phyloP scores from a whole-genome alignment of 2,797 vertebrate species.

The Setipinna tenuifilis region DNA sequence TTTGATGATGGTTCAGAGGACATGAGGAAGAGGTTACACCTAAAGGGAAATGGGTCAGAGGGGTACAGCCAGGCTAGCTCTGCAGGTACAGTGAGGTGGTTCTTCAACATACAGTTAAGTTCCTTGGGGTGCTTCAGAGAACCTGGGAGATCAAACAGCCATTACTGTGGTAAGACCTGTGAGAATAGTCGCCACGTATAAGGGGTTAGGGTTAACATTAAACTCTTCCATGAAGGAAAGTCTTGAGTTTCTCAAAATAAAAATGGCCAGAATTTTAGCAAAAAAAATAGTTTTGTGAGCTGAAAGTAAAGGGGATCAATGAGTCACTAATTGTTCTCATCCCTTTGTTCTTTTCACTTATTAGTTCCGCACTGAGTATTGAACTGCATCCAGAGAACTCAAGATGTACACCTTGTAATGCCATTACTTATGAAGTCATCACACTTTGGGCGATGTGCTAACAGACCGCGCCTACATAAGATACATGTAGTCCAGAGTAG shows the following conservation, averaged over 20 bases:
- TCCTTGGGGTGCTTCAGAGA: neutral
- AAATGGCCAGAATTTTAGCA: neutral
- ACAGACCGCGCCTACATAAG: neutral
- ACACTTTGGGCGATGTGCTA: neutral
- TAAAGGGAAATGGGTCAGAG: neutral
- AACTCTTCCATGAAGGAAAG: neutral
- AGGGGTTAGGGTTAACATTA: neutral
- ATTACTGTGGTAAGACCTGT: neutral
- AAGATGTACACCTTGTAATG: neutral
- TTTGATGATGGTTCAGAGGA: neutral
- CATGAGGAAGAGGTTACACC: neutral
- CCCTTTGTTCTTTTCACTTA: neutral
- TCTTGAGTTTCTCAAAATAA: neutral
- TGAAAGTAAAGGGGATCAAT: neutral
- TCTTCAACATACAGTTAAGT: neutral
- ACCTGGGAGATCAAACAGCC: neutral
- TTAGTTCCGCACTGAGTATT: conserved; percentile 1
- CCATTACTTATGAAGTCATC: neutral
- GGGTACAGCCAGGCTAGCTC: neutral
- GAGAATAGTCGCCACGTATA: neutral
- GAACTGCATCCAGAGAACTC: neutral
- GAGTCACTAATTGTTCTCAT: neutral
- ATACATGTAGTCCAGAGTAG: neutral
- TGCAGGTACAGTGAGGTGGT: neutral
- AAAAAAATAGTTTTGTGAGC: neutral